phyloP scores from a whole-genome alignment of 2,797 vertebrate species.

The Tenualosa ilisha region DNA sequence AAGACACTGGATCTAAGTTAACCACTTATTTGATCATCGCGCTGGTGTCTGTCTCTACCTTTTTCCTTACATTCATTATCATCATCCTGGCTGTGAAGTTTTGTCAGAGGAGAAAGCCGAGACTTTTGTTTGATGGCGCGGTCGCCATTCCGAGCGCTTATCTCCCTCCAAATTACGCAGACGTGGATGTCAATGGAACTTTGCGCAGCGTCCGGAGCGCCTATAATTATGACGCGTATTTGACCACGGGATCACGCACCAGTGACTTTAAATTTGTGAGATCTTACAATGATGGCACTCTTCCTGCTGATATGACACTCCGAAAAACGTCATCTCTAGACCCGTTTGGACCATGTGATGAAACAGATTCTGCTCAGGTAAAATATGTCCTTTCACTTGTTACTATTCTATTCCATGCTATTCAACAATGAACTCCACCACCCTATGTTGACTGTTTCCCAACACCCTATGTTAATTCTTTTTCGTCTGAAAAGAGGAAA shows the following conservation, averaged over 20 bases:
- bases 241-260: slow-evolving; percentile 62
- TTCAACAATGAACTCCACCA: too few species aligned
- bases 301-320: not conserved
- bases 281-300: not conserved
- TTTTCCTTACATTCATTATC: slow-evolving; percentile 46
- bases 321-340: not conserved
- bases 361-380: not conserved
- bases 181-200: slow-evolving; percentile 46
- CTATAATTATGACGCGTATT: slow-evolving; percentile 65
- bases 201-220: slow-evolving; percentile 44
- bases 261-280: slow-evolving; percentile 62
- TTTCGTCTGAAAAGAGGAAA: too few species aligned
- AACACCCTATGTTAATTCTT: too few species aligned
- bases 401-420: too few species aligned
- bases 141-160: slow-evolving; percentile 48
- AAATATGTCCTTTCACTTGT: slow-evolving; percentile 26
- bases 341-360: not conserved
- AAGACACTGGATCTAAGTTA: slow-evolving; percentile 31
- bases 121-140: slow-evolving; percentile 45
- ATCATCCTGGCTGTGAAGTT: slow-evolving; percentile 45
- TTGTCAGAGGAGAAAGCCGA: slow-evolving; percentile 47
- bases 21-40: slow-evolving; percentile 40
- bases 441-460: too few species aligned
- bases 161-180: slow-evolving; percentile 51
- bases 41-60: slow-evolving; percentile 36